phyloP scores from a whole-genome alignment of 2,888 invertebrate species.

The Cheilosia vernalis region DNA sequence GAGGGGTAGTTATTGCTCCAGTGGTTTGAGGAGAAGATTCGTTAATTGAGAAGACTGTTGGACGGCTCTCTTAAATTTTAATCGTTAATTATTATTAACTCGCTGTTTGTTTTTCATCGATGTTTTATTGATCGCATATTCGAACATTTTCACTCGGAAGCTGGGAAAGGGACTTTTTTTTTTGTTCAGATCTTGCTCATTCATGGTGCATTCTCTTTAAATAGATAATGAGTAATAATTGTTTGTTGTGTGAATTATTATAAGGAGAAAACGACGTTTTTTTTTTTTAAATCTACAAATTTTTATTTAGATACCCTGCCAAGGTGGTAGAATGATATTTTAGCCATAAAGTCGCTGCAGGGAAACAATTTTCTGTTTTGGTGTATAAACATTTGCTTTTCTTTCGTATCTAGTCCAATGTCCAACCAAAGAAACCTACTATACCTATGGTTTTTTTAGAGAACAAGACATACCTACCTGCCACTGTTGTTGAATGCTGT shows the following conservation, averaged over 20 bases:
- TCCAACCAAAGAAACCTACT: too few relatives aligned
- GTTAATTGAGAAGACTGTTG: constrained; percentile 1
- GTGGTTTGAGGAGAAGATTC: not conserved
- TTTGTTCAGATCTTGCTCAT: constrained; percentile 28
- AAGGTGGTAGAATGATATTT: too few relatives aligned
- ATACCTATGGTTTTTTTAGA: too few relatives aligned
- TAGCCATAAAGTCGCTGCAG: too few relatives aligned
- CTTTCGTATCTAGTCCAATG: too few relatives aligned
- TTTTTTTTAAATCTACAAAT: not conserved
- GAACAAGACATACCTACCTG: too few relatives aligned
- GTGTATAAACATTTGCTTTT: too few relatives aligned
- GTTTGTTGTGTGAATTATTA: constrained; percentile 1
- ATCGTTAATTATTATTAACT: not conserved
- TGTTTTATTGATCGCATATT: constrained; percentile 41
- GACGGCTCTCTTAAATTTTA: constrained; percentile 38
- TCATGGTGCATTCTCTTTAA: constrained; percentile 24
- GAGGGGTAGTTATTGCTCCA: constrained; percentile 12
- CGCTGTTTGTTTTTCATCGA: not conserved
- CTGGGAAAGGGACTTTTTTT: constrained; percentile 4
- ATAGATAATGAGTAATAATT: constrained; percentile 59
- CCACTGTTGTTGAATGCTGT: too few relatives aligned
- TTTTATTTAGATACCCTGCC: too few relatives aligned
- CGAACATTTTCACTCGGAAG: constrained; percentile 36
- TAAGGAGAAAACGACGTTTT: not conserved
- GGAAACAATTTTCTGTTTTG: too few relatives aligned